Base-by-base conservation (phyloP, 2,113 vertebrate genomes). In the Leucosticte australis region DNA sequence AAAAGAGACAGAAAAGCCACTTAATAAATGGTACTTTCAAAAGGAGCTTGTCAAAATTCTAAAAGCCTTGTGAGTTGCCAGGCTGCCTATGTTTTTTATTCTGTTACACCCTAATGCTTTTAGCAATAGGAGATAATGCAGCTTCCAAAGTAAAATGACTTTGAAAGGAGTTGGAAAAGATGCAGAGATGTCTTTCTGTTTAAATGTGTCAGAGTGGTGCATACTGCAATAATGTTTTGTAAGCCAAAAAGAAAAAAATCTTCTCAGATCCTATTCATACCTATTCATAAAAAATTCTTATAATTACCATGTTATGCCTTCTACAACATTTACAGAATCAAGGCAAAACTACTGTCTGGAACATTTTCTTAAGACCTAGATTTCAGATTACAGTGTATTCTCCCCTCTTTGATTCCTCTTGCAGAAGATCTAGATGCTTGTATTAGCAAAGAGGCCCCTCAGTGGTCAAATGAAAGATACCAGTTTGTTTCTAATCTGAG, bases 51-150 rank as follows among this genome's bases (percentile, higher is more conserved):
- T 75, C 55, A 90, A 91, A 96, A 67, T 63, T 77, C 67, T 82
- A 92, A 92, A 85, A 86, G 53, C 75, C 60, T 56, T 8, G 24
- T 30, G 21, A 90, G 47, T 73, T 89, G 24, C 67, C 60, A 86
- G 30, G 17, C 41, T 77, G 77, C 50, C 49, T 87, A 37, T 74
- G 49, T 20, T 91, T 84, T 79, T 83, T 60, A 68, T 84, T 92
- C 87, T 84, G 50, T 87, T 89, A 90, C 52, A 83, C 87, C 64
- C 60, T 84, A 82, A 84, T 55, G 65, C 81, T 92, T 95, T 94
- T 91, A 91, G 69, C 39, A 76, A 90, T 28, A 37, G 35, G 46
- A 80, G 53, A 49, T 82, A 93, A 86, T 20, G 65, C 30, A 82
- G 50, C 56, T 86, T 70, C 70, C 67, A 50, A 83, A 59, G 60